A percentile compares a stretch with the other conserved stretches of the same genome.
These are phyloP conservation scores for Neuroterus valhalla DNA, from an alignment of 1,140 invertebrate genomes.

Conservation along the genomic window DNA sequence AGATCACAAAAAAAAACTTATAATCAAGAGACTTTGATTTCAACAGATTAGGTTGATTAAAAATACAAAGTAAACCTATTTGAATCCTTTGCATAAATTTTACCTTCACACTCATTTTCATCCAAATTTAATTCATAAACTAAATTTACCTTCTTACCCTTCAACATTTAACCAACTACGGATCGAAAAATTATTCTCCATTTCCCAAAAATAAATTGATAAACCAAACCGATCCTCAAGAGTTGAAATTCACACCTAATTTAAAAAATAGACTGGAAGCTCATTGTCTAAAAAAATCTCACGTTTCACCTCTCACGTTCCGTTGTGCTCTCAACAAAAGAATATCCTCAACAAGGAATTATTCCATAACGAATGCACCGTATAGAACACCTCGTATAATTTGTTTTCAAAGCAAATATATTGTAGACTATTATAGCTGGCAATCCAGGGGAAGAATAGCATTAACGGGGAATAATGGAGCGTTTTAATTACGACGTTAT, in stretches of 20 bases:
- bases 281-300: conserved; percentile 24
- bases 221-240: background rate
- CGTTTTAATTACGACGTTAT: conserved; percentile 19
- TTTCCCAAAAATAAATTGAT: background rate
- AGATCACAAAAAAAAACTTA: too few species aligned
- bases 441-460: background rate
- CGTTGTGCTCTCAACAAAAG: conserved; percentile 20
- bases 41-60: too few species aligned
- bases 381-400: background rate
- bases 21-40: too few species aligned
- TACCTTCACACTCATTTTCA: too few species aligned
- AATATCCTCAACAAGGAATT: background rate
- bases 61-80: too few species aligned
- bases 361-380: conserved; percentile 10
- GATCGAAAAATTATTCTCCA: too few species aligned
- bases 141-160: too few species aligned
- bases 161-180: too few species aligned
- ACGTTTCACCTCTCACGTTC: conserved; percentile 26
- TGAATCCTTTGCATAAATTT: too few species aligned
- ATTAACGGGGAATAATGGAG: conserved; percentile 18
- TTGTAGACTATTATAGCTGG: background rate
- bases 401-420: conserved; percentile 17
- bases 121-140: too few species aligned
- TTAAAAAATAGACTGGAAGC: background rate
- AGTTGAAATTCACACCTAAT: conserved; percentile 11